Percentiles rank a stretch among this genome's conserved stretches.
phyloP scores from a whole-genome alignment of 2,888 invertebrate species.

The Eupithecia dodoneata region DNA sequence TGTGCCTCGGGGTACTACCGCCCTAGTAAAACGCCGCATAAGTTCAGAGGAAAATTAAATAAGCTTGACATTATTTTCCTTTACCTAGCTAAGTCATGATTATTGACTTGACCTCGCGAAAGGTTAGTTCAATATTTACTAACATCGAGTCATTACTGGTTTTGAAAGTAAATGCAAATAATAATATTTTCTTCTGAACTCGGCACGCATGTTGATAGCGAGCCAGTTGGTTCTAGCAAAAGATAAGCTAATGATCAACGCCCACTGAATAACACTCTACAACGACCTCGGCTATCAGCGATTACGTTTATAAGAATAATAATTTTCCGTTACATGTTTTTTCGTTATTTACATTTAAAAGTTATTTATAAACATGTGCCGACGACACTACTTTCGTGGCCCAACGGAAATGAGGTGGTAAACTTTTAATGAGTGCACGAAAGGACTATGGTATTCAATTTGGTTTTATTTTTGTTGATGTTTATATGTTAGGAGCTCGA shows the following conservation, averaged over 20 bases:
- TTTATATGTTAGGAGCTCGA: not conserved
- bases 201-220: constrained; percentile 17
- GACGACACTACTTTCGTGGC: not conserved
- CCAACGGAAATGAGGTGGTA: not conserved
- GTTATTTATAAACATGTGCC: no score
- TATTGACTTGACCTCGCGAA: not conserved
- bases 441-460: not conserved
- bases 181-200: constrained; percentile 22
- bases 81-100: not conserved
- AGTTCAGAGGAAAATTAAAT: not conserved
- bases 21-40: not conserved
- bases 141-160: constrained; percentile 19
- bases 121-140: constrained; percentile 20
- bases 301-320: not conserved
- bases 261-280: constrained; percentile 9
- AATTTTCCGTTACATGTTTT: not conserved
- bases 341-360: not conserved
- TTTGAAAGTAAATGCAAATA: constrained; percentile 6
- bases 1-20: no score
- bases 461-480: not conserved
- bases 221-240: constrained; percentile 15
- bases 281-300: not conserved
- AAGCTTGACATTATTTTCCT: not conserved
- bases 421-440: not conserved
- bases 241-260: constrained; percentile 19